These are phyloP conservation scores for Sarcophaga carnaria DNA, from an alignment of 2,888 invertebrate genomes.

Conservation along the genomic window DNA sequence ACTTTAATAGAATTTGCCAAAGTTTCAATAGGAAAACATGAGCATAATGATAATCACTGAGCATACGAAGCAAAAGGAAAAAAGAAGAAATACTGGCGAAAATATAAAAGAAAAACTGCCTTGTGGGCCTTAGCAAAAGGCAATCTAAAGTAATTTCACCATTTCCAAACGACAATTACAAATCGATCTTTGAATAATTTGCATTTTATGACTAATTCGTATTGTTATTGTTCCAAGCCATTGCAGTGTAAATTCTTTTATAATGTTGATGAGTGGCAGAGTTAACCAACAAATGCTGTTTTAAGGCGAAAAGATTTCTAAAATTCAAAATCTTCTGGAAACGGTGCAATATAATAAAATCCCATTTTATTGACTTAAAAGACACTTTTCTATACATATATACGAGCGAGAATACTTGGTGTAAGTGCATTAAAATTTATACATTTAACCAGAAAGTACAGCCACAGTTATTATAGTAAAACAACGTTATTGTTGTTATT, in stretches of 20 bases:
- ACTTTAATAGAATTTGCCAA: constrained; percentile 75
- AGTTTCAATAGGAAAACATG: constrained; percentile 77
- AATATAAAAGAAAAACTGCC: background rate
- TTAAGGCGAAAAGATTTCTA: background rate
- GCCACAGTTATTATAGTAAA: constrained; percentile 23
- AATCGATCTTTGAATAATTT: background rate
- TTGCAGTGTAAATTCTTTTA: too few relatives aligned
- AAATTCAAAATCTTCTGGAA: background rate
- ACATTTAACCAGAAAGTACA: constrained; percentile 34
- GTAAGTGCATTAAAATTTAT: constrained; percentile 46
- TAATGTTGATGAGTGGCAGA: too few relatives aligned
- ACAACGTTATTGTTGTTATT: constrained; percentile 14
- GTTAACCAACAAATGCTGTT: too few relatives aligned
- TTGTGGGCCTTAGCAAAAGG: constrained; percentile 69
- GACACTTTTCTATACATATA: constrained; percentile 27
- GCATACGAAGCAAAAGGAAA: too few relatives aligned
- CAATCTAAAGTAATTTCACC: constrained; percentile 14
- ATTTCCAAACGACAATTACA: background rate
- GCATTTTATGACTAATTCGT: background rate
- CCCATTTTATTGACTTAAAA: constrained; percentile 16
- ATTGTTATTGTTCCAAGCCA: background rate
- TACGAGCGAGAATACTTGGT: background rate
- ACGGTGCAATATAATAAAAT: constrained; percentile 7
- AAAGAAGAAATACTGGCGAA: background rate
- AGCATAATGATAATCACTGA: constrained; percentile 62